Evolutionary conservation across 2,113 vertebrate genomes (phyloP).

Genomic region (Gasterosteus aculeatus): DNA sequence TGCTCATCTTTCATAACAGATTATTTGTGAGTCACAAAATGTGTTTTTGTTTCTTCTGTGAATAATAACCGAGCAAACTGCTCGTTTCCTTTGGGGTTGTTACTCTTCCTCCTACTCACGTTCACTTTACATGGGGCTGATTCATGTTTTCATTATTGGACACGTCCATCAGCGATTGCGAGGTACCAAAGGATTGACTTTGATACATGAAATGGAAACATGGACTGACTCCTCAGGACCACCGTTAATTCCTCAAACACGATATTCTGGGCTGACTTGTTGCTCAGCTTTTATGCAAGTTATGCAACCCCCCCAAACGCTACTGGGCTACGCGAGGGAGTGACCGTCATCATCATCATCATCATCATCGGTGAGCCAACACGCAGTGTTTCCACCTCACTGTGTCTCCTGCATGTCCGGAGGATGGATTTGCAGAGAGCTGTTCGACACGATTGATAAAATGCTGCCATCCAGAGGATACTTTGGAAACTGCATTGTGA

Average conservation of each 20-base stretch:
- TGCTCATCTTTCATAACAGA: background rate
- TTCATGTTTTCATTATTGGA: background rate
- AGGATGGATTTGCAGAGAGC: background rate
- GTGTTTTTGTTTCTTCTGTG: background rate
- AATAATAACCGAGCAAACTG: background rate
- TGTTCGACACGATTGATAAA: slow-evolving; percentile 5
- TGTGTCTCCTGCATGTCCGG: background rate
- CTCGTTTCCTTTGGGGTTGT: background rate
- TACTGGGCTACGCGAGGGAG: background rate
- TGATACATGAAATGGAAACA: background rate
- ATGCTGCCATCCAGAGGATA: slow-evolving; percentile 62
- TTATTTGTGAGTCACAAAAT: background rate
- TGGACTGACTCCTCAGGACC: slow-evolving; percentile 13
- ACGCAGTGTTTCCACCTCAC: slow-evolving; percentile 3
- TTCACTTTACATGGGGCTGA: background rate
- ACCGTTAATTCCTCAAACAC: background rate
- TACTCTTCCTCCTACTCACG: background rate
- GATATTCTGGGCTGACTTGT: background rate
- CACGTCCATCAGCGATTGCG: background rate
- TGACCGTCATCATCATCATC: slow-evolving; percentile 34
- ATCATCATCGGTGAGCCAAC: slow-evolving; percentile 16
- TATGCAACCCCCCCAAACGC: background rate
- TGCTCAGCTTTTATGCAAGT: background rate
- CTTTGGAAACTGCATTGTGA: slow-evolving; percentile 7
- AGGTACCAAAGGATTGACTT: background rate